Base-by-base conservation (phyloP, 2,113 vertebrate species). In the Chloropsis cyanopogon region DNA sequence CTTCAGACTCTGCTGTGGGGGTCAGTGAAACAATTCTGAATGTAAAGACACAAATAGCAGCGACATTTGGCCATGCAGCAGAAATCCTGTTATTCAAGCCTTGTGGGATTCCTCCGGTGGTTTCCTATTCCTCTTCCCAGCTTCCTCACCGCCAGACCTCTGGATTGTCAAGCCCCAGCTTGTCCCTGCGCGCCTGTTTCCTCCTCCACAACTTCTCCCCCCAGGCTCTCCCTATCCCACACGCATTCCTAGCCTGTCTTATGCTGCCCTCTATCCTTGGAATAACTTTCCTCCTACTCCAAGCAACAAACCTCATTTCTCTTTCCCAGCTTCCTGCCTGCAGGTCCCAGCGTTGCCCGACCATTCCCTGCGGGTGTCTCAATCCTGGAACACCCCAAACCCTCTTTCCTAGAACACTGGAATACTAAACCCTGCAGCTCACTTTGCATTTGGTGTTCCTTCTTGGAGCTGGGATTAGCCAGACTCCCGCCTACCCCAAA, bases 251-350 rank as follows among this genome's bases (percentile, higher is more conserved):
- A 70, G 92, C 87, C 96, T 93, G 93, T 88, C 92, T 95, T 73
- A 83, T 96, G 94, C 96, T 97, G 95, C 95, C 95, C 95, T 94
- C 95, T 96, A 93, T 52, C 93, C 94, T 83, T 94, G 80, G 79
- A 92, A 95, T 82, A 90, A 94, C 72, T 66, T 82, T 86, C 83
- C 65, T 87, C 84, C 53, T 86, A 35, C 73, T 84, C 49, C 53
- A 65, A 49, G 76, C 77, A 56, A 14, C 7, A 49, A 86, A 69
- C 49, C 61, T 84, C 82, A 5, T 24, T 75, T 86, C 61, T 76
- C 76, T 52, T 49, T 18, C 76, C 76, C 4, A 53, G 31, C 33
- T 50, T 64, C 65, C 71, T 50, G 54, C 72, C 63, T 25, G 42
- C 59, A 26, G n/a, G 39, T 17, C 82, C 64, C 79, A 82, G 56